Evolutionary conservation across 1,140 invertebrate genomes (phyloP).

Genomic region (Brachionus calyciflorus): DNA sequence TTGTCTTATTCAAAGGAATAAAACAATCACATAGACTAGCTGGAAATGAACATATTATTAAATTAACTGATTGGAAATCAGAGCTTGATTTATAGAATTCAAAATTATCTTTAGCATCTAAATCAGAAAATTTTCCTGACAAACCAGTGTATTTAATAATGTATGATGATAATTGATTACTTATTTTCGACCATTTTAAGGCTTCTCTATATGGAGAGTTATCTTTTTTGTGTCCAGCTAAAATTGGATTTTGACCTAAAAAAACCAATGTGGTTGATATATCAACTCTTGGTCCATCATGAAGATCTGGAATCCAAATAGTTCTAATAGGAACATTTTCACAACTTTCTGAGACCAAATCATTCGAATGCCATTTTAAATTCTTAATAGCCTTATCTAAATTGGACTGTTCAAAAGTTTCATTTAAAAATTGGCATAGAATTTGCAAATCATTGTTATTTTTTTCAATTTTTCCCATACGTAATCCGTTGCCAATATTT

Average conservation of each 20-base stretch:
- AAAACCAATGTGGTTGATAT: background rate
- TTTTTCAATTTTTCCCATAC: background rate
- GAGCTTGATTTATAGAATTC: conserved; percentile 47
- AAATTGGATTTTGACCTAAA: conserved; percentile 13
- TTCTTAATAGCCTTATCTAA: background rate
- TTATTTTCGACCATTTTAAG: background rate
- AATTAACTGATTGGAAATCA: conserved; percentile 46
- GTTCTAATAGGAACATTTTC: background rate
- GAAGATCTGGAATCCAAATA: conserved; percentile 29
- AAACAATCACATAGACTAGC: conserved; percentile 47
- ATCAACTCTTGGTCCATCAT: conserved; percentile 31
- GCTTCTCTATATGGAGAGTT: background rate
- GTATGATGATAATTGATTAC: background rate
- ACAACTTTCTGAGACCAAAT: conserved; percentile 20
- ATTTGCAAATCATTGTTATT: background rate
- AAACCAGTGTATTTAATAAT: background rate
- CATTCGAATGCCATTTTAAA: conserved; percentile 15
- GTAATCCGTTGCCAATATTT: background rate
- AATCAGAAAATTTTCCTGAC: background rate
- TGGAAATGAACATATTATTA: conserved; percentile 47
- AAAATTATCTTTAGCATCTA: conserved; percentile 45
- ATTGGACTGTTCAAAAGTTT: background rate
- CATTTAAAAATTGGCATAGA: background rate
- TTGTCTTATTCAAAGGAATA: conserved; percentile 48
- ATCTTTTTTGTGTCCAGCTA: background rate